Percentiles rank a stretch among this genome's conserved stretches.
phyloP scores from a whole-genome alignment of 2,888 invertebrate genomes.

The Heteropelma amictum region DNA sequence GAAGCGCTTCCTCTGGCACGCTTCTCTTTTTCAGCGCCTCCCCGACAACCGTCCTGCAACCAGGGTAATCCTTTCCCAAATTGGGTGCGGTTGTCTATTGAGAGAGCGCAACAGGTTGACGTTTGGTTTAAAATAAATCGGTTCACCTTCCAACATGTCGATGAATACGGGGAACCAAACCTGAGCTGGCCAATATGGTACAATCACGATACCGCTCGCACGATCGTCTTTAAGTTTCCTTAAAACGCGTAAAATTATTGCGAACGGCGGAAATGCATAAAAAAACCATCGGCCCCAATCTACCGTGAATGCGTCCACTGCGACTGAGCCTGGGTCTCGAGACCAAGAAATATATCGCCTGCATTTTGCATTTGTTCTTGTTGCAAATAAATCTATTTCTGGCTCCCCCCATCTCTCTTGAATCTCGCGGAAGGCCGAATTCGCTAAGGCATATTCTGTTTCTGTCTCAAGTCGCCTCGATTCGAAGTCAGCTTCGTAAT shows the following conservation, averaged over 20 bases:
- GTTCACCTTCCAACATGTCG: slow-evolving; percentile 30
- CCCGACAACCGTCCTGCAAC: slow-evolving; percentile 4
- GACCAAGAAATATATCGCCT: slow-evolving; percentile 53
- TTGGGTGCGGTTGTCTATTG: slow-evolving; percentile 24
- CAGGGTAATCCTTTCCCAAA: slow-evolving; percentile 5
- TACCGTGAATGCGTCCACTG: slow-evolving; percentile 55
- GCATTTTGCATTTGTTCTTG: slow-evolving; percentile 55
- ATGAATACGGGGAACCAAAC: slow-evolving; percentile 52
- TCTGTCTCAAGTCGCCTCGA: slow-evolving; percentile 44
- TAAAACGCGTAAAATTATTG: slow-evolving; percentile 46
- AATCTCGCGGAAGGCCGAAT: too few species aligned
- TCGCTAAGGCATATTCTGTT: too few species aligned
- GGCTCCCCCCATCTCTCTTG: slow-evolving; percentile 10
- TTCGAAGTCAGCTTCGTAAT: slow-evolving; percentile 47
- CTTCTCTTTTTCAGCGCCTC: slow-evolving; percentile 1
- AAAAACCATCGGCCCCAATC: slow-evolving; percentile 45
- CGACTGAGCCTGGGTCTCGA: slow-evolving; percentile 45
- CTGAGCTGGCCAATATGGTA: slow-evolving; percentile 57
- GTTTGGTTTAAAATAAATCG: slow-evolving; percentile 45
- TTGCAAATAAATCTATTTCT: slow-evolving; percentile 56
- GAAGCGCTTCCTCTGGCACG: not conserved
- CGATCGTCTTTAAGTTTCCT: slow-evolving; percentile 46
- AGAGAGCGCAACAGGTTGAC: slow-evolving; percentile 23
- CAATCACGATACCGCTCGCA: slow-evolving; percentile 44
- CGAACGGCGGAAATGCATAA: slow-evolving; percentile 57